phyloP scores from a whole-genome alignment of 2,113 vertebrate species.

The Equus przewalskii region DNA sequence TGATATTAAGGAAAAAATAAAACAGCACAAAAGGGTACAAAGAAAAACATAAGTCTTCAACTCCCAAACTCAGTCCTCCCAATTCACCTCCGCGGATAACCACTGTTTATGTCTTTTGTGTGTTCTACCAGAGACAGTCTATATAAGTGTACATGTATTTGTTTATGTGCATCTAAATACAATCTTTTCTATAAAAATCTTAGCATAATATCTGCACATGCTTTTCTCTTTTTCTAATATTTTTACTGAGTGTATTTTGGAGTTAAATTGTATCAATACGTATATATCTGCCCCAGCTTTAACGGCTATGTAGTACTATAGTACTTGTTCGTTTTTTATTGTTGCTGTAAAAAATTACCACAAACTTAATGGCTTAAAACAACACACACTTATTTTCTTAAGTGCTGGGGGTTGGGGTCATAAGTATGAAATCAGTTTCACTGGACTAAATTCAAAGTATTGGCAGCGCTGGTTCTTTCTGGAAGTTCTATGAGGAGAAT shows the following conservation, averaged over 20 bases:
- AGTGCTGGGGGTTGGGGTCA: not conserved
- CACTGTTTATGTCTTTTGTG: not conserved
- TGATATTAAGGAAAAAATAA: not conserved
- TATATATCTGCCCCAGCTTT: not conserved
- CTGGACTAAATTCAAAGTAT: not conserved
- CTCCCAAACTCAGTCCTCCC: not conserved
- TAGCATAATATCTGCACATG: not conserved
- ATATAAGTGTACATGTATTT: not conserved
- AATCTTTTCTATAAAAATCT: not conserved
- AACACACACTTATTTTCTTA: not conserved
- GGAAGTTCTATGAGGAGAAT: not conserved
- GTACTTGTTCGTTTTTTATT: not conserved
- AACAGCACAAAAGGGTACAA: not conserved
- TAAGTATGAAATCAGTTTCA: not conserved
- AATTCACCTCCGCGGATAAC: not conserved
- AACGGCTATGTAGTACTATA: not conserved
- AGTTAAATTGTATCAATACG: not conserved
- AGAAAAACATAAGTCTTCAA: not conserved
- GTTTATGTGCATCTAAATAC: not conserved
- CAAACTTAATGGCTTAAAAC: not conserved
- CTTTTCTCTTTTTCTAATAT: not conserved
- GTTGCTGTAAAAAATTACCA: not conserved
- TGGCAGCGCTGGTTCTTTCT: not conserved
- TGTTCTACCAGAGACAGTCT: not conserved
- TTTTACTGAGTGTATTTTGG: not conserved